phyloP scores from a whole-genome alignment of 2,888 invertebrate species.

The Stomorhina lunata region DNA sequence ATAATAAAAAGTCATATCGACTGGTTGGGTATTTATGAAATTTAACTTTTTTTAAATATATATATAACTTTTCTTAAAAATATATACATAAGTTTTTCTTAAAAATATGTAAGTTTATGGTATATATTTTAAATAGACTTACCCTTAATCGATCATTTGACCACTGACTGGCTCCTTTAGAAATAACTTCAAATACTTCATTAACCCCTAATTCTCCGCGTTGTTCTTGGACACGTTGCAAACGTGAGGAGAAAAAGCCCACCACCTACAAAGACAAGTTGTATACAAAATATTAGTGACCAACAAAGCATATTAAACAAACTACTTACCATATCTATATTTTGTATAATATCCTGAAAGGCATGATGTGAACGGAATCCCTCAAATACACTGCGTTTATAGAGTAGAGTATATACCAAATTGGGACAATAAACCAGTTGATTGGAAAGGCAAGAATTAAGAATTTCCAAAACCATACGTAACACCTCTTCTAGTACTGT shows the following conservation, averaged over 20 bases:
- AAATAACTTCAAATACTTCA: conserved; percentile 93
- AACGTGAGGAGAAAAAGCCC: conserved; percentile 83
- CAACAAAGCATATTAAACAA: neutral
- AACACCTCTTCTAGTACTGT: conserved; percentile 97
- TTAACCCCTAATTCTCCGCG: conserved; percentile 89
- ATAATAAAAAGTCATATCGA: too few species aligned
- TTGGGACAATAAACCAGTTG: conserved; percentile 94
- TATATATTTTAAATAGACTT: too few species aligned
- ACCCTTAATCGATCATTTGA: conserved; percentile 96
- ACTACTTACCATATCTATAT: conserved; percentile 94
- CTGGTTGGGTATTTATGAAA: too few species aligned
- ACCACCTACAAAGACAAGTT: conserved; percentile 81
- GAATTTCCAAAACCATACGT: conserved; percentile 97
- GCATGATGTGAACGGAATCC: conserved; percentile 91
- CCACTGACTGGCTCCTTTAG: conserved; percentile 95
- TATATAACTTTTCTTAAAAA: too few species aligned
- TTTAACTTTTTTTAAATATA: too few species aligned
- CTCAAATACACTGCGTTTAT: conserved; percentile 94
- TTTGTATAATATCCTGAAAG: conserved; percentile 96
- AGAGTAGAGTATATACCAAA: conserved; percentile 96
- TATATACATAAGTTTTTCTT: too few species aligned
- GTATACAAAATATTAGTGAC: neutral
- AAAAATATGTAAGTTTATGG: too few species aligned
- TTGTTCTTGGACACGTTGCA: conserved; percentile 84
- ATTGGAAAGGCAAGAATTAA: conserved; percentile 95